A percentile compares a stretch with the other conserved stretches of the same genome.
Conservation (phyloP, 2,113 vertebrate species). For the Todiramphus chloris region DNA sequence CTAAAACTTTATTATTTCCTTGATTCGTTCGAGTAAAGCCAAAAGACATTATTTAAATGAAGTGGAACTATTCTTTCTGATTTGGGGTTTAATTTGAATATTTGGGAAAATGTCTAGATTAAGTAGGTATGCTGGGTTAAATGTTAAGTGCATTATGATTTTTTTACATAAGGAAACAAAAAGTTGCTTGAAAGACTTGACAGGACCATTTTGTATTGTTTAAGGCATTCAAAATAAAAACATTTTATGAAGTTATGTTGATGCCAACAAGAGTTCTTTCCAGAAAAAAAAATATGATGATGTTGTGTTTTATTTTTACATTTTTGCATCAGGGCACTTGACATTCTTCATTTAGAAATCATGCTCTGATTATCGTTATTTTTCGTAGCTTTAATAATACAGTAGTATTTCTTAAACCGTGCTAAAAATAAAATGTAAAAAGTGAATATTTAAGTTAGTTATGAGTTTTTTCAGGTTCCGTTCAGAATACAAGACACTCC, state of each 20-base stretch:
- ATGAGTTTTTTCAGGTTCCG: background rate
- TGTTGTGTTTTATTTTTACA: background rate
- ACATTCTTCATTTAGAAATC: background rate
- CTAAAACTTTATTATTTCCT: background rate
- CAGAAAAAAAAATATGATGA: background rate
- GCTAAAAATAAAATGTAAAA: background rate
- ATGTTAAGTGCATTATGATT: background rate
- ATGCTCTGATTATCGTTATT: background rate
- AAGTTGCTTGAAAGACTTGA: background rate
- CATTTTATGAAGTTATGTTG: background rate
- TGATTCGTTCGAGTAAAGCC: constrained; percentile 1
- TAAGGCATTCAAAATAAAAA: background rate
- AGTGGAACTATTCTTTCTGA: background rate
- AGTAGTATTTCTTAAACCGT: background rate
- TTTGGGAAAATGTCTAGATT: background rate
- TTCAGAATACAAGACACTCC: background rate
- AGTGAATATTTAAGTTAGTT: background rate
- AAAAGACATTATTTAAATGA: constrained; percentile 14
- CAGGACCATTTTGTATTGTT: background rate
- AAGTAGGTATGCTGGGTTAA: background rate
- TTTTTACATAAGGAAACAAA: background rate
- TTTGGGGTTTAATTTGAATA: background rate
- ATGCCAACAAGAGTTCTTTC: background rate
- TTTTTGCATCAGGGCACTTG: background rate
- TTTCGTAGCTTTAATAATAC: background rate